phyloP scores from a whole-genome alignment of 2,888 invertebrate genomes.

The Leptura quadrifasciata region DNA sequence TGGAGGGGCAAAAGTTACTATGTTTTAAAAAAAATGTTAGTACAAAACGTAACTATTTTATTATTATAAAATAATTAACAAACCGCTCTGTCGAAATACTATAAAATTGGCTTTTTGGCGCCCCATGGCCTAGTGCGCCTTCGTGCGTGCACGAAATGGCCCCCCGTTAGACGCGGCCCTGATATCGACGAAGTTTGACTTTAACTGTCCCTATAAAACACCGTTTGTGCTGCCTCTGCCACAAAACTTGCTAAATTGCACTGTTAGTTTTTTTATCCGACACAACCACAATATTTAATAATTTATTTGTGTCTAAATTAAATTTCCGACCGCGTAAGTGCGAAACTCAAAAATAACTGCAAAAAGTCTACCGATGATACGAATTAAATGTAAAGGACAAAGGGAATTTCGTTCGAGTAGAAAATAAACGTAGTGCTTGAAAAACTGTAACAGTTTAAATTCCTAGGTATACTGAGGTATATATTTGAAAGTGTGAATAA shows the following conservation, averaged over 20 bases:
- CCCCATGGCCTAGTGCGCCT: no score
- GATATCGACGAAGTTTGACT: no score
- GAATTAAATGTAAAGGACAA: constrained; percentile 14
- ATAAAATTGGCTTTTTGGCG: no score
- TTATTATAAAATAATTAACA: no score
- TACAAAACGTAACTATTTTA: no score
- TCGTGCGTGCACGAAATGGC: no score
- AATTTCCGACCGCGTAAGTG: constrained; percentile 15
- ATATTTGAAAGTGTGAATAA: constrained; percentile 31
- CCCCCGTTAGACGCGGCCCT: no score
- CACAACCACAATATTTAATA: constrained; percentile 15
- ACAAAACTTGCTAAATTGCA: neutral
- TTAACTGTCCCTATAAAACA: no score
- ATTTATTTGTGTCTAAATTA: constrained; percentile 9
- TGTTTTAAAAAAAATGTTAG: no score
- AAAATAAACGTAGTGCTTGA: constrained; percentile 16
- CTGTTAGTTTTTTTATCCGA: neutral
- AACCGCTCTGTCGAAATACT: no score
- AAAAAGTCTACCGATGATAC: neutral
- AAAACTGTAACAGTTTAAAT: constrained; percentile 30
- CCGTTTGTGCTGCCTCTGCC: neutral
- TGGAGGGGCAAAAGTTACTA: no score
- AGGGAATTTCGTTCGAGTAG: constrained; percentile 3
- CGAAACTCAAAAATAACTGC: neutral
- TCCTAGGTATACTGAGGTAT: constrained; percentile 22